phyloP scores from a whole-genome alignment of 53 echinoderm and acorn worm genomes.

The Glandiceps talaboti region DNA sequence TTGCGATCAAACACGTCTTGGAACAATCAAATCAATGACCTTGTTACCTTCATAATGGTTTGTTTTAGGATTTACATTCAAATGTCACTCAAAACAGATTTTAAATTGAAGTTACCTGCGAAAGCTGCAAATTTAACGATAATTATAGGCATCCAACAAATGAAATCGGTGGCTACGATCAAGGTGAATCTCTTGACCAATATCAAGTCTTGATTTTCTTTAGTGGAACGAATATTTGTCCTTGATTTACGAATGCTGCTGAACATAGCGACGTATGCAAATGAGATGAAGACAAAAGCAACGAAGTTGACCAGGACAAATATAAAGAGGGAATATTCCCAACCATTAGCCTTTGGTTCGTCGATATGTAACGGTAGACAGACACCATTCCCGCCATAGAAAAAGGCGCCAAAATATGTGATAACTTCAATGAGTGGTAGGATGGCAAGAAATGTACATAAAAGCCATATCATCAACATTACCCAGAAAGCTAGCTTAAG shows the following conservation, averaged over 20 bases:
- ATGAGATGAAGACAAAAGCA: slow-evolving; percentile 77
- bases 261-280: slow-evolving; percentile 94
- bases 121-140: slow-evolving; percentile 77
- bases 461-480: slow-evolving; percentile 64
- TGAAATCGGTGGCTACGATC: slow-evolving; percentile 84
- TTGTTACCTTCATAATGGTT: too few relatives aligned
- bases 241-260: slow-evolving; percentile 58
- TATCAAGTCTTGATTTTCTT: slow-evolving; percentile 86
- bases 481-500: slow-evolving; percentile 64
- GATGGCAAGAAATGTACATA: slow-evolving; percentile 44
- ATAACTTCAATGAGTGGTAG: slow-evolving; percentile 49
- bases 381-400: slow-evolving; percentile 93
- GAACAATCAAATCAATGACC: too few relatives aligned
- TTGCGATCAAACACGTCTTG: too few relatives aligned
- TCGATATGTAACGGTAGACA: slow-evolving; percentile 93
- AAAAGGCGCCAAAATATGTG: slow-evolving; percentile 75
- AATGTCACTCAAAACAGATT: too few relatives aligned
- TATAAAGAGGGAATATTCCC: slow-evolving; percentile 85
- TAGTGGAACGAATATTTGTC: slow-evolving; percentile 75
- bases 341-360: slow-evolving; percentile 77
- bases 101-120: slow-evolving; percentile 72
- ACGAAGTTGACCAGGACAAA: slow-evolving; percentile 81
- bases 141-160: slow-evolving; percentile 98
- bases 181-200: slow-evolving; percentile 77
- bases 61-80: too few relatives aligned